Evolutionary conservation across 30 jellyfish, hydroid and myxozoan genomes (phyloP), one percentile per base, ranked within the genome.

Genomic region (Morbakka virulenta): DNA sequence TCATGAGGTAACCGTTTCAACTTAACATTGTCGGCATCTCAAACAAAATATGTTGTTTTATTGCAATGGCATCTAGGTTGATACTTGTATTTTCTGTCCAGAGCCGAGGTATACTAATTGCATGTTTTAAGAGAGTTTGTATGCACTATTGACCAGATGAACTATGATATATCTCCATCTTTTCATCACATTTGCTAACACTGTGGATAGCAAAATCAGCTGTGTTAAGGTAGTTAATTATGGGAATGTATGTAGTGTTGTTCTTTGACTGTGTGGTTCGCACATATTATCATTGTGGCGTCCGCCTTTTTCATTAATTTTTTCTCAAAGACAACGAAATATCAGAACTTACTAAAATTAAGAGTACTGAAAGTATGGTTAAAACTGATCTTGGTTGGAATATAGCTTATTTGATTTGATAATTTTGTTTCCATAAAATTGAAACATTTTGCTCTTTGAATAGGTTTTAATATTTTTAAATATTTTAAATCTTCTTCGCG

Each of bases 271-370:
- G n/a, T n/a, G n/a, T n/a, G n/a, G n/a, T n/a, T n/a, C n/a, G n/a
- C n/a, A n/a, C n/a, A n/a, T n/a, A n/a, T n/a, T n/a, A n/a, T n/a
- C n/a, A 80, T 32, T 67, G 28, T 64, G 14, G 68, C 30, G 3
- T 67, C 9, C 48, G 91, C 85, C 50, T n/a, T n/a, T 52, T 80
- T 80, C 79, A 80, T 80, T 1, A 85, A 61, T 21, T 31, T 47
- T 52, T 64, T 64, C 84, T 62, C 50, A 62, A 41, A 51, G 65
- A 30, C 13, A 62, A 62, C 14, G 75, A 73, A 62, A 77, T 30
- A 17, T 63, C 85, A 77, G 32, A 36, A 22, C n/a, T 62, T 82
- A 47, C n/a, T 24, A 17, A 69, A 36, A 69, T 69, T 72, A 13
- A 41, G 27, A 33, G 31, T 13, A 4, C 35, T 13, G 21, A 27